phyloP scores from a whole-genome alignment of 2,113 vertebrate species.

The Alosa alosa region DNA sequence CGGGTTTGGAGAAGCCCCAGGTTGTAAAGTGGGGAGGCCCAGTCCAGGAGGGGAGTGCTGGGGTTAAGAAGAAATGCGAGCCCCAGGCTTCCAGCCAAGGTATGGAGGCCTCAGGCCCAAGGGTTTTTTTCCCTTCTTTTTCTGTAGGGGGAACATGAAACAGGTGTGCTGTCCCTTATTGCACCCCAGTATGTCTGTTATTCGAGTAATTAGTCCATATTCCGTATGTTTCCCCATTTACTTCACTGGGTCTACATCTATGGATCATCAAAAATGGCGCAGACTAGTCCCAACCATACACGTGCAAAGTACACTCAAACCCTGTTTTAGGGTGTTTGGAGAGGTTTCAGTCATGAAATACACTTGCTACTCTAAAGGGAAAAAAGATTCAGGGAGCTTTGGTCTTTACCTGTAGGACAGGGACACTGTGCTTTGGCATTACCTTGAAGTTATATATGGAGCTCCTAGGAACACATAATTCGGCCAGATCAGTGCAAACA shows the following conservation, averaged over 20 bases:
- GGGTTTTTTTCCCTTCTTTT: neutral
- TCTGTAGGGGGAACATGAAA: constrained; percentile 23
- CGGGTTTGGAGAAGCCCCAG: constrained; percentile 77
- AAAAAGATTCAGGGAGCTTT: neutral
- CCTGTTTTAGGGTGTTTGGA: neutral
- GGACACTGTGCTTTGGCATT: neutral
- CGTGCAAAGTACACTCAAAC: neutral
- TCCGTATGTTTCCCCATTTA: neutral
- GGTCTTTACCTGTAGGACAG: neutral
- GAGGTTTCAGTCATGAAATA: neutral
- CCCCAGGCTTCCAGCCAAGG: constrained; percentile 25
- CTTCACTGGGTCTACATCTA: neutral
- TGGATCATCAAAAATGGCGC: neutral
- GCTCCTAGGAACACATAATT: constrained; percentile 9
- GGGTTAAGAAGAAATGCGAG: neutral
- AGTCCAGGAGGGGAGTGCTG: constrained; percentile 18
- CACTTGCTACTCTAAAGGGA: neutral
- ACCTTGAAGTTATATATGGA: neutral
- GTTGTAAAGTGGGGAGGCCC: constrained; percentile 63
- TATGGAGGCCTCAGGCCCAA: neutral
- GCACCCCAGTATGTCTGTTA: neutral
- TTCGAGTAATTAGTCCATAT: neutral
- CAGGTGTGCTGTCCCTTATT: constrained; percentile 31
- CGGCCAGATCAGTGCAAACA: constrained; percentile 18
- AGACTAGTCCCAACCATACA: neutral